Conservation (phyloP, 2,113 vertebrate genomes). For the Antechinus flavipes region DNA sequence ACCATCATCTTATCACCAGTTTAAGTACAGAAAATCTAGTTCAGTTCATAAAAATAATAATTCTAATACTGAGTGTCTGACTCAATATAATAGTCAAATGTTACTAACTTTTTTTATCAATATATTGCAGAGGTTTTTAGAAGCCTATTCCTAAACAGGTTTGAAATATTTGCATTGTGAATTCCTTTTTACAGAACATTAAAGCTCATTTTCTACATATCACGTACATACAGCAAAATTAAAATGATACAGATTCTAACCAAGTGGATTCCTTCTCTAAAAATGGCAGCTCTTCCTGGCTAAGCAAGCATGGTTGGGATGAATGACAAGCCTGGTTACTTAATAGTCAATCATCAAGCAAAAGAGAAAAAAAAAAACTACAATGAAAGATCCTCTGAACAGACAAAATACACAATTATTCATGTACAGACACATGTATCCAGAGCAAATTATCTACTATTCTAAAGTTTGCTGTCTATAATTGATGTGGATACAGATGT, state of each 20-base stretch:
- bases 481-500: constrained; percentile 44
- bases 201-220: not conserved
- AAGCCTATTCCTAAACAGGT: not conserved
- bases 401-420: not conserved
- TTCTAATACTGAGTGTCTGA: not conserved
- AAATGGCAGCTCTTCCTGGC: not conserved
- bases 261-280: not conserved
- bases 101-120: not conserved
- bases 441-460: constrained; percentile 28
- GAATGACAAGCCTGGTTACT: not conserved
- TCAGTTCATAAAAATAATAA: not conserved
- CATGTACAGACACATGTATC: not conserved
- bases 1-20: not conserved
- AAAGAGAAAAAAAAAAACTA: not conserved
- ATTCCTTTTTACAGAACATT: not conserved
- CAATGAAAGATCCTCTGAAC: not conserved
- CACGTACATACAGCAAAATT: not conserved
- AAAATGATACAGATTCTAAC: not conserved
- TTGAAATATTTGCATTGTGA: not conserved
- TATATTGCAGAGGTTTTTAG: not conserved
- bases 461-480: constrained; percentile 15
- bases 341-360: not conserved
- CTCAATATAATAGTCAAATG: not conserved
- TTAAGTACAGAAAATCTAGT: not conserved
- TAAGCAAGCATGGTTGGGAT: not conserved